Base-by-base conservation (phyloP, 2,113 vertebrate genomes). In the Notothenia rossii region DNA sequence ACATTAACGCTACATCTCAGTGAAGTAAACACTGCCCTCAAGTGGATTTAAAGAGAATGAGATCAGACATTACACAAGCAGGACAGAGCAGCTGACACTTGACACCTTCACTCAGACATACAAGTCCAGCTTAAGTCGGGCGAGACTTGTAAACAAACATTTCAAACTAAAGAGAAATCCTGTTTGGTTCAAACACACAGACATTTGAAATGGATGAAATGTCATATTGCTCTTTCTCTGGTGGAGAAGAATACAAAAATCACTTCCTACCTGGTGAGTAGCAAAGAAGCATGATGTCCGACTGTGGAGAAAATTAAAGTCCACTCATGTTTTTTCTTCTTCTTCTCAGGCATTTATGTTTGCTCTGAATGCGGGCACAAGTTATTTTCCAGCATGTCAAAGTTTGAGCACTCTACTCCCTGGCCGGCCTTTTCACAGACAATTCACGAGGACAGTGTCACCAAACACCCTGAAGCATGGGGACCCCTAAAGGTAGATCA, bases 351-450 rank as follows among this genome's bases (percentile, higher is more conserved):
- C 7, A 18, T 96, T 33, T 98, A 98, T 5, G 91, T 96, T 64
- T 99, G 97, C 14, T 84, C 93, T 58, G 90, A 94, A 67, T 98
- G 98, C 7, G 95, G 96, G 18, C 93, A 97, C 0, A 94, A 97
- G 91, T 92, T 98, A 1, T 98, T 99, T 85, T 97, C 96, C 84
- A 98, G 97, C 92, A 84, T 18, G 0, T 93, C 95, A 0, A 99
- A 98, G 90, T 99, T 95, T 0, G 82, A 95, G 29, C 97, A 98
- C 85, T 98, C 97, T 0, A 96, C 97, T 1, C 97, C 96, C 0
- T 98, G 97, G 98, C 97, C 97, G 0, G 96, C 97, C 0, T 98
- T 98, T 93, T 96, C 96, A 0, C 92, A 97, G 78, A 96, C 97
- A 2, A 10, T 98, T 65, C 95, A 93, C 0, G 7, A 90, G 10